A percentile compares a stretch with the other conserved stretches of the same genome.
Conservation (phyloP, 2,113 vertebrate genomes). For the Macroglossus sobrinus region DNA sequence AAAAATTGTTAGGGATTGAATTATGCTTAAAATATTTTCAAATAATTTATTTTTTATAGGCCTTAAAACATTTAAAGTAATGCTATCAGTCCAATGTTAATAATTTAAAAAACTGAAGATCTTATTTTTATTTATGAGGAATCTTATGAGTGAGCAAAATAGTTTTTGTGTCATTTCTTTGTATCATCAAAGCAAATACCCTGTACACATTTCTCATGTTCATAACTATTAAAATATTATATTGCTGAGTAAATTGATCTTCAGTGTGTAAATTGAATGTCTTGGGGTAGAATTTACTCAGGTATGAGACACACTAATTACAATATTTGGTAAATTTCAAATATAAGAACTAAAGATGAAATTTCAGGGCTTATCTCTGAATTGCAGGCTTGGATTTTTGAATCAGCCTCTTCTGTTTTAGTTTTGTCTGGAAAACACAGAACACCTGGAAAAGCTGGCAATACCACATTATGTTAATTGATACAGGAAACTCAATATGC, state of each 20-base stretch:
- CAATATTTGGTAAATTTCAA: background rate
- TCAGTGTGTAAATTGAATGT: background rate
- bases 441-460: background rate
- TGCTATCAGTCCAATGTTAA: background rate
- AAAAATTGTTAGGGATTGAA: background rate
- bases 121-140: background rate
- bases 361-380: background rate
- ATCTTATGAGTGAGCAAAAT: background rate
- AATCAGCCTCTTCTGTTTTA: too few relatives aligned
- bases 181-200: background rate
- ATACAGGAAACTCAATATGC: background rate
- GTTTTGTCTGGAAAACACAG: background rate
- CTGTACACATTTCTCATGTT: background rate
- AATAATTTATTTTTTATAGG: background rate
- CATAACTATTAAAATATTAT: background rate
- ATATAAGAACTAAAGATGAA: background rate
- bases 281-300: background rate
- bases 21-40: background rate
- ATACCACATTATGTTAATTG: background rate
- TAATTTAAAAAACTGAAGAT: background rate
- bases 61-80: background rate
- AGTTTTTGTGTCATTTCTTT: background rate
- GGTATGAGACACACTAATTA: conserved; percentile 17
- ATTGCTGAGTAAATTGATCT: conserved; percentile 34
- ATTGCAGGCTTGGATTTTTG: background rate